phyloP scores from a whole-genome alignment of 2,888 invertebrate genomes.

The Drosophila demipolita region DNA sequence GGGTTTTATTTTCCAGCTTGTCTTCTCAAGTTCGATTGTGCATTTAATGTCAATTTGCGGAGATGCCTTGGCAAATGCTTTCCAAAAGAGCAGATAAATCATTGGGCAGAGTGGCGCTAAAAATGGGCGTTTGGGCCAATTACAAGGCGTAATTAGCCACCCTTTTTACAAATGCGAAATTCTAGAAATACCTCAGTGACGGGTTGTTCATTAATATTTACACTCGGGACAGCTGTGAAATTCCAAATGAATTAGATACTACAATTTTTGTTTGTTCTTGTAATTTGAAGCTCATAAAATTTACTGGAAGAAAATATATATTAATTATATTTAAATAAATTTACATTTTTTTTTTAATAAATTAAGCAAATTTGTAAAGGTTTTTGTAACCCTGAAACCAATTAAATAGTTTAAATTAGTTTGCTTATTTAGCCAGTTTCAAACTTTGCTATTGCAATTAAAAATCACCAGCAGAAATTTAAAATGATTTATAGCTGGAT shows the following conservation, averaged over 20 bases:
- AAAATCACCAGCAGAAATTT: not conserved
- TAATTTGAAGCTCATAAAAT: not conserved
- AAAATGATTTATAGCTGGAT: not conserved
- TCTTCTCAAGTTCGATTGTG: conserved; percentile 62
- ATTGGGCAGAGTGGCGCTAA: conserved; percentile 29
- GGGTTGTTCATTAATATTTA: not conserved
- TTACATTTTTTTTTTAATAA: not conserved
- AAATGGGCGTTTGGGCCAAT: conserved; percentile 34
- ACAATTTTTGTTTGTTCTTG: not conserved
- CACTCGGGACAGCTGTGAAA: not conserved
- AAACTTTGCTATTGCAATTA: not conserved
- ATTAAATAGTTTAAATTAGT: conserved; percentile 1
- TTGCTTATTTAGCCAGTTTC: not conserved
- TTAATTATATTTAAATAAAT: not conserved
- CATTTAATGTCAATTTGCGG: conserved; percentile 73
- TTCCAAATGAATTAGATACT: not conserved
- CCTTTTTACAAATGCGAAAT: not conserved
- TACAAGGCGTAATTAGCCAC: conserved; percentile 60
- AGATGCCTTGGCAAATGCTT: conserved; percentile 51
- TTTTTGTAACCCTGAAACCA: not conserved
- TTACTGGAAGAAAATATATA: not conserved
- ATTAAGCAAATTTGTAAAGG: not conserved
- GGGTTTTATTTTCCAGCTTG: conserved; percentile 29
- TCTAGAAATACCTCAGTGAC: not conserved
- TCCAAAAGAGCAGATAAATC: conserved; percentile 59